phyloP scores from a whole-genome alignment of 1,140 invertebrate genomes.

The Trachymyrmex septentrionalis region DNA sequence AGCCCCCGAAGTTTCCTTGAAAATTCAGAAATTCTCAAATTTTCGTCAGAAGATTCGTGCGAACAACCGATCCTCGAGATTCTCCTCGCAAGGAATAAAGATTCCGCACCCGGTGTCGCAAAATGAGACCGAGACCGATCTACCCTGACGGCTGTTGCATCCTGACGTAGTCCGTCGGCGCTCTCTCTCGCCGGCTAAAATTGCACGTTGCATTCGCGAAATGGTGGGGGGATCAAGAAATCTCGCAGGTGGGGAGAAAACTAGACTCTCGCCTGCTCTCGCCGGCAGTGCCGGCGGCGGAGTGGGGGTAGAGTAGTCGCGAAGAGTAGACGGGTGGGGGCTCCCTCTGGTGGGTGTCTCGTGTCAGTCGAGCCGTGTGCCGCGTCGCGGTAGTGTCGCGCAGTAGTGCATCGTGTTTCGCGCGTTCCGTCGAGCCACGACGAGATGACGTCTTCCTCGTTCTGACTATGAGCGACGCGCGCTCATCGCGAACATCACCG shows the following conservation, averaged over 20 bases:
- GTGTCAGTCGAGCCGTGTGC: constrained; percentile 82
- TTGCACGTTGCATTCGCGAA: constrained; percentile 23
- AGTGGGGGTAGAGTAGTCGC: constrained; percentile 49
- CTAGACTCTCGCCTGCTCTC: not conserved
- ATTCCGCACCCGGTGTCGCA: not conserved
- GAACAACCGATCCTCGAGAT: too few relatives aligned
- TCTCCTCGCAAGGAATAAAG: not conserved
- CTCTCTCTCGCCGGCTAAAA: constrained; percentile 30
- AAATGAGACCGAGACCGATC: constrained; percentile 18
- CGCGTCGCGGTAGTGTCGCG: constrained; percentile 80
- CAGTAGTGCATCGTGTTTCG: constrained; percentile 50
- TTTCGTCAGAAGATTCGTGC: not conserved
- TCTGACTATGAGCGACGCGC: constrained; percentile 67
- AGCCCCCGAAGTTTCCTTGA: not conserved
- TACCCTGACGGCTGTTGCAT: constrained; percentile 65
- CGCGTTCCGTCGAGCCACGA: constrained; percentile 52
- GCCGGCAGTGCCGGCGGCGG: not conserved
- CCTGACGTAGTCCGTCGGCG: constrained; percentile 61
- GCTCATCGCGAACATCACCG: constrained; percentile 41
- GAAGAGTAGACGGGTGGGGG: constrained; percentile 70
- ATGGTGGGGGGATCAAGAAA: constrained; percentile 23
- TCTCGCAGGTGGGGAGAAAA: constrained; percentile 44
- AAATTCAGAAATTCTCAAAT: constrained; percentile 13
- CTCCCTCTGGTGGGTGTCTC: constrained; percentile 80
- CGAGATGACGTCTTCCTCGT: constrained; percentile 63